phyloP scores from a whole-genome alignment of 2,888 invertebrate genomes.

The Sminthurinus aureus region DNA sequence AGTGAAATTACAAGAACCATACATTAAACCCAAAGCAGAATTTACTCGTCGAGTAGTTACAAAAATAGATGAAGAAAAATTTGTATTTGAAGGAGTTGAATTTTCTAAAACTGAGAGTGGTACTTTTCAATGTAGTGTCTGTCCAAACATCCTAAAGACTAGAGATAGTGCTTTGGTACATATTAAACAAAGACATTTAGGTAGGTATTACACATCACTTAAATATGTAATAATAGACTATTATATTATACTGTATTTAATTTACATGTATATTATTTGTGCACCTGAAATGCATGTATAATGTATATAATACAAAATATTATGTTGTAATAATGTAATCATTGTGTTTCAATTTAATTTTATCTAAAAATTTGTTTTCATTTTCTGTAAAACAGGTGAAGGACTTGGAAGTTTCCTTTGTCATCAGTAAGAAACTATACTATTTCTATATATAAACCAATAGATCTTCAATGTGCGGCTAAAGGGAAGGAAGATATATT shows the following conservation, averaged over 20 bases:
- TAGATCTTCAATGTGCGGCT: too few species aligned
- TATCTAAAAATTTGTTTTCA: too few species aligned
- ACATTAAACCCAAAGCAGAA: conserved; percentile 16
- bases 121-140: conserved; percentile 30
- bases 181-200: conserved; percentile 40
- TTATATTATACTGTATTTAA: not conserved
- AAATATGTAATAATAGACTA: not conserved
- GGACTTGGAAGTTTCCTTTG: conserved; percentile 40
- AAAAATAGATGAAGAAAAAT: conserved; percentile 13
- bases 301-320: not conserved
- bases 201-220: not conserved
- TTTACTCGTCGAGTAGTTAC: conserved; percentile 18
- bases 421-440: not conserved
- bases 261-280: not conserved
- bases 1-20: not conserved
- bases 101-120: conserved; percentile 35
- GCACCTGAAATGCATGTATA: not conserved
- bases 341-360: too few species aligned
- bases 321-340: too few species aligned
- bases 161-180: conserved; percentile 38
- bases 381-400: conserved; percentile 25
- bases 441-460: too few species aligned
- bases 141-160: conserved; percentile 36
- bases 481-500: too few species aligned
- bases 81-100: conserved; percentile 35